Evolutionary conservation across 2,797 vertebrate species (phyloP), one percentile per base, ranked within the genome.

Genomic region (Peromyscus eremicus): DNA sequence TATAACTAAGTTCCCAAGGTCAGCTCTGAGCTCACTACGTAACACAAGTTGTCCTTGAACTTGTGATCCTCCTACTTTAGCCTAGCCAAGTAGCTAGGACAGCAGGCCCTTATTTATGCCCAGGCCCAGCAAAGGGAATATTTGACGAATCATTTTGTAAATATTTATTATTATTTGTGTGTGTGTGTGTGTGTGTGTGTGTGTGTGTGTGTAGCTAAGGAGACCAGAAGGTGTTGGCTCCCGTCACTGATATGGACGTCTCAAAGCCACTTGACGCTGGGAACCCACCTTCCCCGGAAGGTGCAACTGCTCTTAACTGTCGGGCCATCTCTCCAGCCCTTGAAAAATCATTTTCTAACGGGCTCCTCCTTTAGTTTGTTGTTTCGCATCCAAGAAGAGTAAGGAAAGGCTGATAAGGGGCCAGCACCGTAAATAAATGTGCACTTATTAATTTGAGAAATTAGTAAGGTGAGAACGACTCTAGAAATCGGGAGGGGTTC

Each of bases 301-400:
- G 23, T 14, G 6, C 43, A 23, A n/a, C 64, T 49, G 64, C 64
- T 85, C 64, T n/a, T 75, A 43, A 32, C 37, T 40, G 52, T 4
- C 57, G 16, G 21, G 52, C 52, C n/a, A 19, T 32, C 52, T 73
- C 70, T 57, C 70, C n/a, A 32, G 60, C 43, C 68, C 62, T 16
- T 27, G 55, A 86, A 94, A 91, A 64, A 77, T 66, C 11, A 6
- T 34, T 87, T 68, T 90, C 52, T 40, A 92, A 86, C 71, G 83
- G 49, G 71, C 55, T 49, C 37, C 32, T 49, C 64, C 25, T 83
- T 95, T 90, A 46, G 34, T 86, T 71, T 21, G 55, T 9, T 55
- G 34, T 71, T 6, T 80, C 4, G 0, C 34, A 37, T 17, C 34
- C 55, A 37, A 70, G n/a, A 52, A 37, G 84, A 66, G 34, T 52